These are phyloP conservation scores for Erpornis zantholeuca DNA, from an alignment of 2,113 vertebrate genomes.

Conservation along the genomic window DNA sequence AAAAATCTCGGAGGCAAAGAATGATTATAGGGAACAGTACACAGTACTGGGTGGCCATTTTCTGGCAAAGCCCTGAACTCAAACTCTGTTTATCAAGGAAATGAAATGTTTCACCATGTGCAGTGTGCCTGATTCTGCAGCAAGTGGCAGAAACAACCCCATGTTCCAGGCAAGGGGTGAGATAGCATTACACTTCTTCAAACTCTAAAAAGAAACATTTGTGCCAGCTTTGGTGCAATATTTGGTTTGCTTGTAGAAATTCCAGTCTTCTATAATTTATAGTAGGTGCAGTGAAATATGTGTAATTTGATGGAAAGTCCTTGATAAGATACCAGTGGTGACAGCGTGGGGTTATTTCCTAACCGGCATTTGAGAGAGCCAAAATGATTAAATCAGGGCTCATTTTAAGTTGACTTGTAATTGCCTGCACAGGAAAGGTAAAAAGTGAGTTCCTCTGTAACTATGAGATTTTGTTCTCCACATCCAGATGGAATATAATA, in stretches of 20 bases:
- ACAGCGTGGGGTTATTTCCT: constrained; percentile 12
- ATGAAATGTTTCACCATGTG: background rate
- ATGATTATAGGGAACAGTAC: background rate
- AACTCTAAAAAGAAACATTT: background rate
- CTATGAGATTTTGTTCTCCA: constrained; percentile 54
- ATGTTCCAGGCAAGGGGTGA: background rate
- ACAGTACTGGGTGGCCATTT: background rate
- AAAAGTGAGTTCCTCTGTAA: constrained; percentile 54
- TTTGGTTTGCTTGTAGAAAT: constrained; percentile 1
- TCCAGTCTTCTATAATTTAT: constrained; percentile 31
- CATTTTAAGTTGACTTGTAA: constrained; percentile 61
- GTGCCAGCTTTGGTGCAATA: background rate
- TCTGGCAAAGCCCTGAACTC: background rate
- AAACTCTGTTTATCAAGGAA: background rate
- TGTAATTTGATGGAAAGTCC: constrained; percentile 51
- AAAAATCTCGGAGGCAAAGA: background rate
- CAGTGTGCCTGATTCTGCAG: background rate
- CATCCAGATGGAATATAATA: constrained; percentile 65
- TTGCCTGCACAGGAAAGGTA: constrained; percentile 59
- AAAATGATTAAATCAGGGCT: constrained; percentile 59
- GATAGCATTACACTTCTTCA: background rate
- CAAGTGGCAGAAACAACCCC: background rate
- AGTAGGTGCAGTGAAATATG: constrained; percentile 42
- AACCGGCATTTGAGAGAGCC: constrained; percentile 39
- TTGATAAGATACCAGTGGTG: constrained; percentile 26